A percentile compares a stretch with the other conserved stretches of the same genome.
phyloP scores from a whole-genome alignment of 2,888 invertebrate species.

The Ectropis crepuscularia region DNA sequence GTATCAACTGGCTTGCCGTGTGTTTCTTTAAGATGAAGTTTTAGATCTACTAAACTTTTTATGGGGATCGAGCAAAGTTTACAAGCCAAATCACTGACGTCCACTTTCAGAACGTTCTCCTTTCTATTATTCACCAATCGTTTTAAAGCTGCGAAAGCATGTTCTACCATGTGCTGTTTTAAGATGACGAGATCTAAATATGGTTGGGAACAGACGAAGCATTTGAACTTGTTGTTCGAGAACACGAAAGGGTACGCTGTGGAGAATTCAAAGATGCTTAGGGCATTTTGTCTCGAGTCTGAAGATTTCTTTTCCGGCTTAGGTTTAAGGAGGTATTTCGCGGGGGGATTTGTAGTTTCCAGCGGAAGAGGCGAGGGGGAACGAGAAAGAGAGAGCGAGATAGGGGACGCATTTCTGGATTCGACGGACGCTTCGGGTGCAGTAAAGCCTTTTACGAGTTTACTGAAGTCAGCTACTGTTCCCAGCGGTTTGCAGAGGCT shows the following conservation, averaged over 20 bases:
- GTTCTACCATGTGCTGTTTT: constrained; percentile 70
- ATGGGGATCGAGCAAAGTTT: constrained; percentile 63
- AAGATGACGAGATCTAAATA: constrained; percentile 67
- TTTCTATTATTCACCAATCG: constrained; percentile 71
- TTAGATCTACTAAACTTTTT: constrained; percentile 60
- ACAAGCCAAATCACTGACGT: constrained; percentile 69
- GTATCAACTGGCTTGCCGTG: constrained; percentile 70
- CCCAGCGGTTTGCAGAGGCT: constrained; percentile 76
- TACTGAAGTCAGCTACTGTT: constrained; percentile 69
- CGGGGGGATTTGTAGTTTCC: constrained; percentile 34
- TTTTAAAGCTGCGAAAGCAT: constrained; percentile 68
- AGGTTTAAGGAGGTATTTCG: constrained; percentile 39
- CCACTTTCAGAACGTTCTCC: constrained; percentile 75
- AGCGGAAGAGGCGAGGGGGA: constrained; percentile 38
- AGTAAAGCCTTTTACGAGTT: constrained; percentile 45
- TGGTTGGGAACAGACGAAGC: constrained; percentile 74
- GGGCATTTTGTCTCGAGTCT: constrained; percentile 69
- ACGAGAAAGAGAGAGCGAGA: constrained; percentile 42
- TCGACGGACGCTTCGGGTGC: constrained; percentile 26
- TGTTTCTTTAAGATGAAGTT: constrained; percentile 65
- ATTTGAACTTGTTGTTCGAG: constrained; percentile 77
- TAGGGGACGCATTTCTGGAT: constrained; percentile 67
- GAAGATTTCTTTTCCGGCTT: constrained; percentile 51
- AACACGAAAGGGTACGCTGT: constrained; percentile 77
- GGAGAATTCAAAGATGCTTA: constrained; percentile 73